Percentiles rank a stretch among this genome's conserved stretches.
phyloP scores from a whole-genome alignment of 2,888 invertebrate genomes.

The Thera britannica region DNA sequence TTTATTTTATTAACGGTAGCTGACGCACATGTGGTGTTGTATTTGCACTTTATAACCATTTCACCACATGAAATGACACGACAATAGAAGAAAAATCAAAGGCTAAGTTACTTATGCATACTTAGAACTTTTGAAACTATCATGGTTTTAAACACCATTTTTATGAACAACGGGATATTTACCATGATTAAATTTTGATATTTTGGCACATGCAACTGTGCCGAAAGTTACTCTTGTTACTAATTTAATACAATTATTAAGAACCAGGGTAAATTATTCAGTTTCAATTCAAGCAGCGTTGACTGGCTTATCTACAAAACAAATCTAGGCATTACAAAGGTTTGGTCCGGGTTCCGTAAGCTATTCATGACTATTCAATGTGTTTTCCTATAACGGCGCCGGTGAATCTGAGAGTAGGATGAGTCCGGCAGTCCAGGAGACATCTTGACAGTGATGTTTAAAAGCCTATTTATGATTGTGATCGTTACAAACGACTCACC shows the following conservation, averaged over 20 bases:
- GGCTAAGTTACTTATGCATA: too few relatives aligned
- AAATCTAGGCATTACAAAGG: slow-evolving; percentile 32
- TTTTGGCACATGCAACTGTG: too few relatives aligned
- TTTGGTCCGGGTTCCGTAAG: slow-evolving; percentile 30
- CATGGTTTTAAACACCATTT: too few relatives aligned
- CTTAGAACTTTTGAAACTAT: too few relatives aligned
- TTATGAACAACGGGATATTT: too few relatives aligned
- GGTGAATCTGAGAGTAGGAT: slow-evolving; percentile 36
- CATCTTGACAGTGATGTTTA: background rate
- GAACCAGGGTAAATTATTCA: slow-evolving; percentile 19
- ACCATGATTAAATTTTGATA: too few relatives aligned
- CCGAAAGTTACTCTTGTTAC: background rate
- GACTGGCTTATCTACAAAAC: slow-evolving; percentile 27
- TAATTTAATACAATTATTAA: background rate
- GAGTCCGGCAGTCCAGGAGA: slow-evolving; percentile 19
- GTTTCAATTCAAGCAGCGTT: slow-evolving; percentile 3
- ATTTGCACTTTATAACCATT: too few relatives aligned
- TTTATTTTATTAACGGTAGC: too few relatives aligned
- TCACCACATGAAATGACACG: too few relatives aligned
- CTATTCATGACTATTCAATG: slow-evolving; percentile 38
- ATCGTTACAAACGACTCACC: background rate
- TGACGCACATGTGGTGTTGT: too few relatives aligned
- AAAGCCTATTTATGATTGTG: too few relatives aligned
- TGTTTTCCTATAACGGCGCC: slow-evolving; percentile 30
- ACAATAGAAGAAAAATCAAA: too few relatives aligned